Conservation (phyloP, 23 tunicate species). For the Diplosoma virens region DNA sequence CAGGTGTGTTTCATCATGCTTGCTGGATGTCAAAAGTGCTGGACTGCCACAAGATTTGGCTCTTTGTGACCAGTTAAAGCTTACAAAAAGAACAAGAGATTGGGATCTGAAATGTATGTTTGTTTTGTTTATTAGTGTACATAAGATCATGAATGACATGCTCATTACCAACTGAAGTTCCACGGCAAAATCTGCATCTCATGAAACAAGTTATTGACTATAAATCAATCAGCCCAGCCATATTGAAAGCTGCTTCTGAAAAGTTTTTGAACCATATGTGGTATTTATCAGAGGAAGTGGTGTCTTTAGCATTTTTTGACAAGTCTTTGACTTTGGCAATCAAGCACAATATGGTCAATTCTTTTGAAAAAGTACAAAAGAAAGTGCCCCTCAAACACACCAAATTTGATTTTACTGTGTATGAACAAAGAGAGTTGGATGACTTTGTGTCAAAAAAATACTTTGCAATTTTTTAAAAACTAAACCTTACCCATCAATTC, state of each 20-base stretch:
- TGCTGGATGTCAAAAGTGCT: background rate
- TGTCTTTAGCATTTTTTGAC: slow-evolving; percentile 1
- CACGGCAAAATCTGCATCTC: slow-evolving; percentile 8
- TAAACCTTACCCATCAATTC: background rate
- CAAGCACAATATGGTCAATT: slow-evolving; percentile 4
- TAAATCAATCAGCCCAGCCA: background rate
- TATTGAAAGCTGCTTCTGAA: background rate
- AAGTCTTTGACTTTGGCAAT: background rate
- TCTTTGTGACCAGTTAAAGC: background rate
- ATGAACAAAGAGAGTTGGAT: background rate
- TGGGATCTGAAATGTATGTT: slow-evolving; percentile 8
- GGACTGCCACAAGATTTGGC: background rate
- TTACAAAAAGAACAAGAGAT: slow-evolving; percentile 14
- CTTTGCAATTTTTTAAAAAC: background rate
- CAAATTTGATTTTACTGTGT: background rate
- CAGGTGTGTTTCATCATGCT: background rate
- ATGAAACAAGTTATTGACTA: background rate
- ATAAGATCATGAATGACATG: slow-evolving; percentile 5
- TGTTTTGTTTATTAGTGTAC: slow-evolving; percentile 5
- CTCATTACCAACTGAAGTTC: slow-evolving; percentile 19
- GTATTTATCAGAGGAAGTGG: slow-evolving; percentile 8
- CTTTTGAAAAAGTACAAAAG: background rate
- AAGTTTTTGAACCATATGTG: background rate
- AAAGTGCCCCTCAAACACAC: background rate
- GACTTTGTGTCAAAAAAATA: background rate